Evolutionary conservation across 2,797 vertebrate genomes (phyloP).

Genomic region (Eremophila alpestris): DNA sequence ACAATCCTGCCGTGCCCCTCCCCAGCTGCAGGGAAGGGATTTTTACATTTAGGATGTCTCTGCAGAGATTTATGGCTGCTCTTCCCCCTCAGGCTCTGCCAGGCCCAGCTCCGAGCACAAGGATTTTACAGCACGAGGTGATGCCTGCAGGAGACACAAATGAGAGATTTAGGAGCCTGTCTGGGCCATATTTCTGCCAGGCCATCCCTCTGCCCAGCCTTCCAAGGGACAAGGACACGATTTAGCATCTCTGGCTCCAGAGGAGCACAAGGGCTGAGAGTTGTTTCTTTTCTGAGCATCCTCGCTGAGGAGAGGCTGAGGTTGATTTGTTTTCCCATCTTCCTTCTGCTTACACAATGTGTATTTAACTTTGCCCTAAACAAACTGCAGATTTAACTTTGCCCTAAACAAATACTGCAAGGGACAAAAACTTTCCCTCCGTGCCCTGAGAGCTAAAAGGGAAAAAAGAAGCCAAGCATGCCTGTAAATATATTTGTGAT

Average conservation of each 20-base stretch:
- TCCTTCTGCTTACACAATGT: not conserved
- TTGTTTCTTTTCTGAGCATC: not conserved
- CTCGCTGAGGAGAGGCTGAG: not conserved
- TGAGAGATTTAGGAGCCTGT: not conserved
- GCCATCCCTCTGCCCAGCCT: not conserved
- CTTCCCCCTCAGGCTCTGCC: accelerated
- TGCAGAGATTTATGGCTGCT: not conserved
- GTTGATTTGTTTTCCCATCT: not conserved
- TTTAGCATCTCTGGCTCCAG: not conserved
- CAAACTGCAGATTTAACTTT: not conserved
- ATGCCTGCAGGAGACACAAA: not conserved
- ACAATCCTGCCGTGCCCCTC: accelerated
- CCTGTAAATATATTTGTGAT: not conserved
- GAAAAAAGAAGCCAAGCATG: not conserved
- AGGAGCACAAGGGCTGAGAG: not conserved
- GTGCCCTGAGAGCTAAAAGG: not conserved
- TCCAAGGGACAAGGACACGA: not conserved
- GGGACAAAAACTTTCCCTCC: not conserved
- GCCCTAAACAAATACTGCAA: not conserved
- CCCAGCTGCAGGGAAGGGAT: not conserved
- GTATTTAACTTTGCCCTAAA: not conserved
- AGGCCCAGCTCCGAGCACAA: not conserved
- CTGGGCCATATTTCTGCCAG: not conserved
- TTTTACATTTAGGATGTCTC: accelerated
- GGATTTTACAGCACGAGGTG: not conserved